Conservation (phyloP, 2,888 invertebrate genomes). For the Lycaena phlaeas region DNA sequence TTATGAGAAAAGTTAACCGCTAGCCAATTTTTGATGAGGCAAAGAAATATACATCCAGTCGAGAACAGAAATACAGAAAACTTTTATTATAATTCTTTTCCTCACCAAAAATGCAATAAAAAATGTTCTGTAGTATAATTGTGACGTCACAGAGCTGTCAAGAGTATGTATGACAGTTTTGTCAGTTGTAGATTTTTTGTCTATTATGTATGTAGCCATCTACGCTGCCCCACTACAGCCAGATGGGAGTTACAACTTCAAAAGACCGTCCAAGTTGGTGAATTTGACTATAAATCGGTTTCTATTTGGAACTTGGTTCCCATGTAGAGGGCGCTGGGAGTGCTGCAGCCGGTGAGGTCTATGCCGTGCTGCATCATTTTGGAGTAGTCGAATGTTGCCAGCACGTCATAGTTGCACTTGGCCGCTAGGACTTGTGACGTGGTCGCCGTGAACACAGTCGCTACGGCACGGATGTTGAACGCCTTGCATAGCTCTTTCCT, state of each 20-base stretch:
- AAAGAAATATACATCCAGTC: neutral
- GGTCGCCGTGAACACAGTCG: conserved; percentile 47
- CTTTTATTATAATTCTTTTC: too few relatives aligned
- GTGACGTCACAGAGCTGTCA: conserved; percentile 8
- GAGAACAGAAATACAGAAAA: too few relatives aligned
- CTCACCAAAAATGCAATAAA: neutral
- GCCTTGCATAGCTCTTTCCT: conserved; percentile 41
- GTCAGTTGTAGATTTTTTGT: too few relatives aligned
- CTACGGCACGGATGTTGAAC: conserved; percentile 32
- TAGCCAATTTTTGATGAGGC: conserved; percentile 21
- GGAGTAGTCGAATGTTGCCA: conserved; percentile 35
- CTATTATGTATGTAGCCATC: too few relatives aligned
- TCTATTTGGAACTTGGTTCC: conserved; percentile 25
- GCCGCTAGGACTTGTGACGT: conserved; percentile 45
- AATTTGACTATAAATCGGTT: neutral
- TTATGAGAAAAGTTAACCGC: neutral
- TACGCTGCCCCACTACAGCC: too few relatives aligned
- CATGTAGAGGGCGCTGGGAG: conserved; percentile 38
- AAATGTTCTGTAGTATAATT: neutral
- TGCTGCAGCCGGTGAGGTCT: conserved; percentile 30
- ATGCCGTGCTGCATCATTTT: conserved; percentile 38
- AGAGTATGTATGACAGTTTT: too few relatives aligned
- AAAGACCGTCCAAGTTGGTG: too few relatives aligned
- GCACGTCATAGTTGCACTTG: conserved; percentile 37
- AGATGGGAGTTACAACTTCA: too few relatives aligned